Base-by-base conservation (phyloP, 2,888 invertebrate genomes). In the Aphidoletes aphidimyza region DNA sequence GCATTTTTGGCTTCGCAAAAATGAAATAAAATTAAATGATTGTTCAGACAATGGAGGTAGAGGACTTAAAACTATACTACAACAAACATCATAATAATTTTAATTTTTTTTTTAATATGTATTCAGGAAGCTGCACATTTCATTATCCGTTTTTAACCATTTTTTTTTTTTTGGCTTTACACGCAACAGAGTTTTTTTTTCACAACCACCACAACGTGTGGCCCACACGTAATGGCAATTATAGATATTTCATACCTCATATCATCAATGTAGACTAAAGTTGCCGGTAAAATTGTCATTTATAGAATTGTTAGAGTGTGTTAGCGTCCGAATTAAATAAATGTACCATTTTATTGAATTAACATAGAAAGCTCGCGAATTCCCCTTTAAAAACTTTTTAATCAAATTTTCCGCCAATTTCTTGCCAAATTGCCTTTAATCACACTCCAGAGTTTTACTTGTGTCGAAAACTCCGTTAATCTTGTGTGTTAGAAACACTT, bases 51-150 rank as follows among this genome's bases (percentile, higher is more conserved):
- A 54, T 54, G 54, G 3, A 22, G 22, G 54, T 54, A 22, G 54
- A 54, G 22, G 22, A 54, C 22, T 22, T 22, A 54, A 54, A 54
- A 22, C 22, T 54, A 22, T 54, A 9, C 22, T 54, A n/a, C 54
- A 54, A 54, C 54, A 54, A 54, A 22, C 54, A 54, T 54, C n/a
- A 54, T 54, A 54, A 47, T 47, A 47, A 54, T 54, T 54, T n/a
- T 54, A 54, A 22, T 54, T 54, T 3, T 54, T n/a, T 54, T 54
- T 54, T 5, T 22, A 26, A 0, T 30, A 30, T 30, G 30, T 30
- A 69, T 14, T 81, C 81, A 81, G 81, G 81, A 81, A 81, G 37
- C 37, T 81, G 81, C 37, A 37, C 81, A 81, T 36, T 78, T 78
- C 17, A 78, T 81, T 81, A 81, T 81, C 81, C 81, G 81, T n/a